These are phyloP conservation scores for Dreissena rostriformis DNA, from an alignment of 1,140 invertebrate genomes.

Conservation along the genomic window DNA sequence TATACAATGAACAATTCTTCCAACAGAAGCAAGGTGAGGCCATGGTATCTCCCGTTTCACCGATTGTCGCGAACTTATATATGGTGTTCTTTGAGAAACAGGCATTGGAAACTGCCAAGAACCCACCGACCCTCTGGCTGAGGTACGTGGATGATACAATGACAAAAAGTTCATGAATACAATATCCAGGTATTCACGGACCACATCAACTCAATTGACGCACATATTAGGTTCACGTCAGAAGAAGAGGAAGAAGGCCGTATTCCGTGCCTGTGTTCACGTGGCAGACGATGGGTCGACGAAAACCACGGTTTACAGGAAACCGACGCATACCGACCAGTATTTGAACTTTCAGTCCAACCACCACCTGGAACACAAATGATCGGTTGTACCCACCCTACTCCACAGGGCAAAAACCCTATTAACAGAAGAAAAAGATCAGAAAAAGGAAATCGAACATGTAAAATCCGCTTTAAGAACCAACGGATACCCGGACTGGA, in stretches of 20 bases:
- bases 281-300: conserved; percentile 16
- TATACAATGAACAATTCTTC: conserved; percentile 10
- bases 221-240: conserved; percentile 8
- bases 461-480: too few relatives aligned
- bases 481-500: too few relatives aligned
- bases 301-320: neutral
- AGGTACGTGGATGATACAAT: conserved; percentile 10
- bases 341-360: conserved; percentile 20
- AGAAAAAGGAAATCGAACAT: too few relatives aligned
- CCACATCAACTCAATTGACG: conserved; percentile 27
- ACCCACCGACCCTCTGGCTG: neutral
- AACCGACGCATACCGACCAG: conserved; percentile 11
- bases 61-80: conserved; percentile 2
- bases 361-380: conserved; percentile 1
- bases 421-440: neutral
- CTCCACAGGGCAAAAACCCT: neutral
- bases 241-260: conserved; percentile 5
- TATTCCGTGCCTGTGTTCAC: conserved; percentile 24
- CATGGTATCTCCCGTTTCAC: neutral
- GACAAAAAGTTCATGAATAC: conserved; percentile 20
- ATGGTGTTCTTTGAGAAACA: conserved; percentile 1
- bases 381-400: conserved; percentile 12
- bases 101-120: conserved; percentile 3
- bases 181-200: neutral
- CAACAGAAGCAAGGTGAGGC: neutral